Evolutionary conservation across 2,797 vertebrate species (phyloP).

Genomic region (Epinephelus malabaricus): DNA sequence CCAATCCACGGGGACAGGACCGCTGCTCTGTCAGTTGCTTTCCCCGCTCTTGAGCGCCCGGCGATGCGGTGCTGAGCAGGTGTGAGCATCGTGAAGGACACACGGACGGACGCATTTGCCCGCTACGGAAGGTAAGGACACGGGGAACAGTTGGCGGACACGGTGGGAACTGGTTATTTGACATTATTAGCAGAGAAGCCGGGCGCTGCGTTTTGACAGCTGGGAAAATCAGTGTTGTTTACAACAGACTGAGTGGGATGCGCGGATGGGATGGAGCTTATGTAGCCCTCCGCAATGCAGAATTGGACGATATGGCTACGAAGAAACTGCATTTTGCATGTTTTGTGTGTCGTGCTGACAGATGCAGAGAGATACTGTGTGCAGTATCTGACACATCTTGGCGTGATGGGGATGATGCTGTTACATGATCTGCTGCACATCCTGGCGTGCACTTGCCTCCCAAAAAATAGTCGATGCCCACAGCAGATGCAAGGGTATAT

Average conservation of each 20-base stretch:
- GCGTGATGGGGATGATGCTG: conserved; percentile 48
- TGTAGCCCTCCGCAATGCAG: conserved; percentile 83
- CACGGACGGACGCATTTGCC: conserved; percentile 58
- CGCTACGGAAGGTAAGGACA: conserved; percentile 80
- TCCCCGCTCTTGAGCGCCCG: conserved; percentile 69
- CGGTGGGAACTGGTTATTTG: neutral
- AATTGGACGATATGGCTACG: conserved; percentile 22
- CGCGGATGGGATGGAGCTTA: conserved; percentile 41
- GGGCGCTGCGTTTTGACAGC: conserved; percentile 67
- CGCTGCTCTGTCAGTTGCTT: conserved; percentile 71
- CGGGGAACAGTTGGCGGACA: neutral
- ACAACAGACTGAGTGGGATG: conserved; percentile 64
- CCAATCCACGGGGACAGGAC: conserved; percentile 71
- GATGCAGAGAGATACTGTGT: neutral
- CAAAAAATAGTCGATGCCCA: conserved; percentile 35
- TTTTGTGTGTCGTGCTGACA: conserved; percentile 1
- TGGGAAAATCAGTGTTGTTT: conserved; percentile 72
- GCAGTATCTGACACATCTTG: conserved; percentile 34
- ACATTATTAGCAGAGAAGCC: conserved; percentile 40
- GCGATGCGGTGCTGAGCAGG: conserved; percentile 82
- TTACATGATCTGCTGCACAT: conserved; percentile 59
- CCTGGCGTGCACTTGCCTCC: conserved; percentile 44
- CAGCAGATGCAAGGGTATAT: conserved; percentile 16
- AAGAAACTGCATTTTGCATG: conserved; percentile 3
- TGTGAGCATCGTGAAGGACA: conserved; percentile 79